Evolutionary conservation across 2,888 invertebrate genomes (phyloP).

Genomic region (Ormyrus nitidulus): DNA sequence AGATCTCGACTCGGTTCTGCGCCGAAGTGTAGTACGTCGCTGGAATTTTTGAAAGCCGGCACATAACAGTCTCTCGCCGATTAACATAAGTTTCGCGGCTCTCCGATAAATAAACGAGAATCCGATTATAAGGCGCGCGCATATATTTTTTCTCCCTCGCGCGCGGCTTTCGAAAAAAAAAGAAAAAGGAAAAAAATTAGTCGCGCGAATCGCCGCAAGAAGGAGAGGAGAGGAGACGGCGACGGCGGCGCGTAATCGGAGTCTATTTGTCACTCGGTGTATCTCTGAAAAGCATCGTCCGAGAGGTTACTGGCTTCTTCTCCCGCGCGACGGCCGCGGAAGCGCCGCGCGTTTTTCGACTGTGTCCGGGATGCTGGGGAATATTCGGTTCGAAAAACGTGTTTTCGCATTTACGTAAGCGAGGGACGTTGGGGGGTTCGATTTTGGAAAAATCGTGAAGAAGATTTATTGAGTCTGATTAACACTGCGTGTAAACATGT

Average conservation of each 20-base stretch:
- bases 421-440: too few species aligned
- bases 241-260: background rate
- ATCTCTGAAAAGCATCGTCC: constrained; percentile 1
- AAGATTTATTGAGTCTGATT: too few species aligned
- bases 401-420: too few species aligned
- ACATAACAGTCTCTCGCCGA: background rate
- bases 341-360: too few species aligned
- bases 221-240: background rate
- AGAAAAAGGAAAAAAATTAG: background rate
- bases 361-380: too few species aligned
- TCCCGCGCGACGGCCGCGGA: background rate
- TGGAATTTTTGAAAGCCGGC: constrained; percentile 20
- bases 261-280: constrained; percentile 5
- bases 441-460: too few species aligned
- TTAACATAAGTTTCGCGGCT: constrained; percentile 12
- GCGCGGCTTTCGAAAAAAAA: background rate
- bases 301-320: constrained; percentile 23
- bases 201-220: background rate
- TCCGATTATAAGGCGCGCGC: background rate
- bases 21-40: background rate
- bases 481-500: too few species aligned
- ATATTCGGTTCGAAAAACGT: too few species aligned
- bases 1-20: background rate
- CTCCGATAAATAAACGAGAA: background rate
- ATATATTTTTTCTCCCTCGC: background rate